Evolutionary conservation across 1,140 invertebrate species (phyloP), one percentile per base, ranked within the genome.

Genomic region (Phymastichus coffea): DNA sequence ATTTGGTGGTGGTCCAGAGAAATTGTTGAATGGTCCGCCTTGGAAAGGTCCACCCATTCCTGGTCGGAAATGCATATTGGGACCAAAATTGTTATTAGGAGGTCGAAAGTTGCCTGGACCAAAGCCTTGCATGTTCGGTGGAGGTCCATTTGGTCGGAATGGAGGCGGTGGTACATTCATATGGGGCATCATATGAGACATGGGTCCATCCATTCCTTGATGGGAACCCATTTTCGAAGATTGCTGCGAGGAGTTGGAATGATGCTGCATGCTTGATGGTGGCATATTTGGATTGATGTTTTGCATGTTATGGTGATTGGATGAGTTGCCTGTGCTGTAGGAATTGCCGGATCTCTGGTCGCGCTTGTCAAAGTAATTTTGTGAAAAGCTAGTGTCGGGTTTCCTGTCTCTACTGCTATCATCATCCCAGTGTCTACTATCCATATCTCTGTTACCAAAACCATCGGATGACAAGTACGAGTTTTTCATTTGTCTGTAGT

Each of bases 241-340:
- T 10, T 35, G 9, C 15, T 54, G 46, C 15, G 62, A 40, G 40
- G 15, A 9, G 43, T 59, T 65, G 8, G 66, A 63, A 61, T 72
- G 73, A 6, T 64, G 57, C 17, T 70, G 54, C 19, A 74, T 63
- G 15, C 62, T 62, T 14, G 73, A 62, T 0, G 64, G 66, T 17
- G 74, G 71, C 70, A 73, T 69, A 25, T 72, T 70, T 4, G 70
- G 67, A 63, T 72, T 74, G 20, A 72, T 70, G 22, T 72, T 77
- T 41, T 74, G 75, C 69, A 73, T 73, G 23, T 74, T 77, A n/a
- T 77, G 73, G 37, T 75, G 71, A 63, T 72, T 74, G 2, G 70
- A 22, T 41, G 70, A 56, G 8, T 43, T 65, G 23, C 63, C 63
- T 25, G 55, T 44, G 19, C 64, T 55, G 15, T 69, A 68, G 1